Percentiles rank a stretch among this genome's conserved stretches.
phyloP scores from a whole-genome alignment of 2,888 invertebrate species.

The Polymixis flavicincta region DNA sequence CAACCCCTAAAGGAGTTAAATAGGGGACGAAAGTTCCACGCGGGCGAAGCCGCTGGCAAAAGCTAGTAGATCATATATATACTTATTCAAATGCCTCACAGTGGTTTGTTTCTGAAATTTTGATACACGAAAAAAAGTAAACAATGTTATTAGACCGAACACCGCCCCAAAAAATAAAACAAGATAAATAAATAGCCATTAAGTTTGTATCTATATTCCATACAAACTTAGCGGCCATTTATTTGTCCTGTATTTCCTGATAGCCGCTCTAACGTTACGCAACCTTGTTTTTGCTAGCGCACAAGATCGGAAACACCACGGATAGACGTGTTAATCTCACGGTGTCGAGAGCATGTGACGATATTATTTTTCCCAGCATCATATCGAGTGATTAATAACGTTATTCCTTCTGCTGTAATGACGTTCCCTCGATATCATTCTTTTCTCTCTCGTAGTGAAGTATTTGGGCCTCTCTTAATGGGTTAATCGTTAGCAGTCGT shows the following conservation, averaged over 20 bases:
- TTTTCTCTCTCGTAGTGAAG: constrained; percentile 72
- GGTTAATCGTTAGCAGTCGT: constrained; percentile 71
- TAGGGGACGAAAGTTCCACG: too few species aligned
- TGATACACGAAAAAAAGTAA: not conserved
- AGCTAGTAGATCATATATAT: too few species aligned
- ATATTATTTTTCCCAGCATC: constrained; percentile 88
- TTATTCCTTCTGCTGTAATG: constrained; percentile 84
- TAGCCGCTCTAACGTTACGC: constrained; percentile 57
- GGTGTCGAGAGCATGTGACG: constrained; percentile 88
- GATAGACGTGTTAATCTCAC: constrained; percentile 88
- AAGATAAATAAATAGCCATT: constrained; percentile 14
- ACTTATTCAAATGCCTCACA: not conserved
- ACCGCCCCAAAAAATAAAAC: constrained; percentile 9
- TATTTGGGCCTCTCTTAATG: constrained; percentile 75
- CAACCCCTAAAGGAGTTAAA: too few species aligned
- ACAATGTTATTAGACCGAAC: not conserved
- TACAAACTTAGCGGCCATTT: constrained; percentile 35
- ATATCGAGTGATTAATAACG: constrained; percentile 89
- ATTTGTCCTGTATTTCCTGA: constrained; percentile 52
- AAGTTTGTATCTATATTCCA: not conserved
- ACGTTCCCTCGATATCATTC: constrained; percentile 78
- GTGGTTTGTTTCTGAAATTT: not conserved
- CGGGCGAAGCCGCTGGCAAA: too few species aligned
- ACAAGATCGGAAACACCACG: constrained; percentile 73
- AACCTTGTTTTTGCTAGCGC: constrained; percentile 66